A percentile compares a stretch with the other conserved stretches of the same genome.
Conservation (phyloP, 2,888 invertebrate species). For the Theodoxus fluviatilis region DNA sequence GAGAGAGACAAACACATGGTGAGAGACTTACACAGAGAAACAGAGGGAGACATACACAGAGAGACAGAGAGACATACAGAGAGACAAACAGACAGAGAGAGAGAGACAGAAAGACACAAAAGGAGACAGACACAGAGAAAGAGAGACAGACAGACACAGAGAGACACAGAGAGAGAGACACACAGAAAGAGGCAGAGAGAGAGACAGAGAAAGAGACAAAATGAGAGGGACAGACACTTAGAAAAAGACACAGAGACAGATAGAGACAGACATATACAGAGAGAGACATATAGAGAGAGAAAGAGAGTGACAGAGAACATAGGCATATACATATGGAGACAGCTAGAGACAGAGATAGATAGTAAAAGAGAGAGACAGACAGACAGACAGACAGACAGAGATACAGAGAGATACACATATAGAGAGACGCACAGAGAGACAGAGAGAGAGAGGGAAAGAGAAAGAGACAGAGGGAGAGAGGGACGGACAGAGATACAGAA, state of each 20-base stretch:
- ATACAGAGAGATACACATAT: background rate
- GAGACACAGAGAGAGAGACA: background rate
- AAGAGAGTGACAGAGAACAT: too few relatives aligned
- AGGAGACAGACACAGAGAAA: background rate
- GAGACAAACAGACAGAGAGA: background rate
- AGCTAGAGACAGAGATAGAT: too few relatives aligned
- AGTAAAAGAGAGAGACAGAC: too few relatives aligned
- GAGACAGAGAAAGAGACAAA: constrained; percentile 4
- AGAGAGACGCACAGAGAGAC: background rate
- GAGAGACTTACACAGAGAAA: background rate
- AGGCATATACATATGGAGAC: too few relatives aligned
- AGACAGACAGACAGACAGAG: too few relatives aligned
- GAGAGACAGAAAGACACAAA: background rate
- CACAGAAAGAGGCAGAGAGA: background rate
- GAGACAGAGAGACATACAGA: background rate
- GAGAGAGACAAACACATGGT: background rate
- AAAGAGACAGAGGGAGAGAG: background rate
- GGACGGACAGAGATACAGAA: constrained; percentile 1
- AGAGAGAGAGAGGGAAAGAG: background rate
- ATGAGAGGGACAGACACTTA: background rate
- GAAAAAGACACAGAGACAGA: background rate
- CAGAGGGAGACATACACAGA: background rate
- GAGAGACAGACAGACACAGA: background rate
- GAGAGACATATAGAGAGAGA: constrained; percentile 15
- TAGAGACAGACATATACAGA: background rate